Evolutionary conservation across 2,113 vertebrate species (phyloP).

Genomic region (Thalassoma bifasciatum): DNA sequence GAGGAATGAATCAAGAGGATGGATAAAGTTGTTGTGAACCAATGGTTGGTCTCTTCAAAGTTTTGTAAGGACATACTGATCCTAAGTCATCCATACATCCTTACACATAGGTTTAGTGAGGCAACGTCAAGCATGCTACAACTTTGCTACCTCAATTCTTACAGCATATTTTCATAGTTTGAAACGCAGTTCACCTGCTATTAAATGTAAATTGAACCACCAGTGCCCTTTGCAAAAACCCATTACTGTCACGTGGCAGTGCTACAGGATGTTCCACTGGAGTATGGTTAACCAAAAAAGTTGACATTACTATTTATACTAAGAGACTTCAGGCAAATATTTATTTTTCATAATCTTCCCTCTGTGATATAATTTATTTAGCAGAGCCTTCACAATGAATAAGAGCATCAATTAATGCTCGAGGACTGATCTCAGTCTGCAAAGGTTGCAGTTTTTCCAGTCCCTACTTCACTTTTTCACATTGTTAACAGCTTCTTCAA

Average conservation of each 20-base stretch:
- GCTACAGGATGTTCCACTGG: neutral
- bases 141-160: too few relatives aligned
- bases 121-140: too few relatives aligned
- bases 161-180: too few relatives aligned
- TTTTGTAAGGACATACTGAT: neutral
- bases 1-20: neutral
- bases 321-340: too few relatives aligned
- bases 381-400: neutral
- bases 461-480: neutral
- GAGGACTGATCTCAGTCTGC: neutral
- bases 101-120: too few relatives aligned
- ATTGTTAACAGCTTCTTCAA: neutral
- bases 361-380: conserved; percentile 14
- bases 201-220: too few relatives aligned
- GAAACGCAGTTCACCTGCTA: too few relatives aligned
- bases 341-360: conserved; percentile 15
- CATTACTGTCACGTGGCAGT: too few relatives aligned
- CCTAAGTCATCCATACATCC: too few relatives aligned
- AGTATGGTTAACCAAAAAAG: neutral
- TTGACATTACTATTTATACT: too few relatives aligned
- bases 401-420: neutral
- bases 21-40: neutral
- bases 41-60: neutral
- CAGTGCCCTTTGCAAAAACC: too few relatives aligned
- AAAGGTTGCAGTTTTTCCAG: neutral